Evolutionary conservation across 2,888 invertebrate species (phyloP), one percentile per base, ranked within the genome.

Genomic region (Agrochola litura): DNA sequence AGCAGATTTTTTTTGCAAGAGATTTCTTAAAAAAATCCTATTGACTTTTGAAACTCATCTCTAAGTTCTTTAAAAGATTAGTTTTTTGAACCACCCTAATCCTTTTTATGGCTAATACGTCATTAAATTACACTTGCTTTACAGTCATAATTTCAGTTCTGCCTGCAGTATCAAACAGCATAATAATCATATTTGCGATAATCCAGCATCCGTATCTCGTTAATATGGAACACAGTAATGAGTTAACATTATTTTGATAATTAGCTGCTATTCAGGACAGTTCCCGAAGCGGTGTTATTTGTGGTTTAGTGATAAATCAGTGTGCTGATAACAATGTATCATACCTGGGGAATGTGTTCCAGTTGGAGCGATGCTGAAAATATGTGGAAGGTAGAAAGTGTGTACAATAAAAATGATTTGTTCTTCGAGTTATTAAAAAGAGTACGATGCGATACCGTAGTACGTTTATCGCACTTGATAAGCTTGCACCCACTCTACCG

Each of bases 221-320:
- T 66, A 60, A 54, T 80, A 64, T 67, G 54, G 37, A 60, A 63
- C 43, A 64, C 56, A 64, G 30, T 74, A 86, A 86, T 86, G 74
- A 77, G 82, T 73, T 69, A 73, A 86, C 69, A 52, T 16, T 68
- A 68, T 37, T 83, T 83, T 83, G 86, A 79, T 84, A 83, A 84
- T 84, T 70, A 84, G 72, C 67, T 25, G 49, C 19, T 46, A 49
- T 83, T 71, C 64, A 56, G 66, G 25, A 37, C 30, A 19, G 52
- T 68, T 46, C 74, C 83, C 74, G 72, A 30, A 70, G 86, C 73
- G 58, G 12, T 69, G 66, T 68, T 83, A 83, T 78, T 83, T 78
- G 71, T 69, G 52, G 14, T 19, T 25, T 49, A 14, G 61, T 49
- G 72, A 86, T 86, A 73, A 75, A 84, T 84, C 68, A 67, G 3